phyloP scores from a whole-genome alignment of 2,797 vertebrate species.

The Sebastes oblongus region DNA sequence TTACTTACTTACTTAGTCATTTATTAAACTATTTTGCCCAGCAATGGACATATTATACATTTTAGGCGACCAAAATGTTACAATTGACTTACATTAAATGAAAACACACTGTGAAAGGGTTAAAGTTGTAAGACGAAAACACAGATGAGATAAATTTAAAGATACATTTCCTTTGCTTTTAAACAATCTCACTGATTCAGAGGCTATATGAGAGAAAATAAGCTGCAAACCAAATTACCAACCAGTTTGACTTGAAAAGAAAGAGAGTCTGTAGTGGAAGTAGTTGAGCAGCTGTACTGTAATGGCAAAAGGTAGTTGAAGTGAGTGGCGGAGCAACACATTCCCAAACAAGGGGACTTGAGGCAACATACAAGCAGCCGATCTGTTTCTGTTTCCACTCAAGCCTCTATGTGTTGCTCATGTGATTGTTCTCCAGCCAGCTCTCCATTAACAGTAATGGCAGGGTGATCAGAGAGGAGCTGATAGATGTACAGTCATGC shows the following conservation, averaged over 20 bases:
- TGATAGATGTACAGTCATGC: constrained; percentile 37
- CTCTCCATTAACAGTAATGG: constrained; percentile 42
- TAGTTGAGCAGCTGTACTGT: neutral
- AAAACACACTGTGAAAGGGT: no score
- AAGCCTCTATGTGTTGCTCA: neutral
- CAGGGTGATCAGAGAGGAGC: constrained; percentile 36
- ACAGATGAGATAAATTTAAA: accelerated
- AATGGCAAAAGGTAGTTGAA: neutral
- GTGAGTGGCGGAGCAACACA: neutral
- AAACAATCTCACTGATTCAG: neutral
- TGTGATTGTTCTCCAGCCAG: constrained; percentile 39
- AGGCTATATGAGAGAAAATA: neutral
- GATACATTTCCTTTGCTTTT: neutral
- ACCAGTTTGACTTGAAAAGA: neutral
- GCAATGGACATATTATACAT: no score
- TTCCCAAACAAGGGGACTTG: constrained; percentile 12
- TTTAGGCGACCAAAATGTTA: no score
- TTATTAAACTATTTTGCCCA: no score
- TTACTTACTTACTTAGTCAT: no score
- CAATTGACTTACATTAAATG: no score
- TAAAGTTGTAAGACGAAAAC: no score
- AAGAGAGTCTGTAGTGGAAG: neutral
- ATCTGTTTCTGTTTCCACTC: constrained; percentile 22
- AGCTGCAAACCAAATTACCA: neutral
- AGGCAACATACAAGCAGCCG: neutral